Conservation (phyloP, 2,113 vertebrate species). For the Cryptomyrus ogoouensis region DNA sequence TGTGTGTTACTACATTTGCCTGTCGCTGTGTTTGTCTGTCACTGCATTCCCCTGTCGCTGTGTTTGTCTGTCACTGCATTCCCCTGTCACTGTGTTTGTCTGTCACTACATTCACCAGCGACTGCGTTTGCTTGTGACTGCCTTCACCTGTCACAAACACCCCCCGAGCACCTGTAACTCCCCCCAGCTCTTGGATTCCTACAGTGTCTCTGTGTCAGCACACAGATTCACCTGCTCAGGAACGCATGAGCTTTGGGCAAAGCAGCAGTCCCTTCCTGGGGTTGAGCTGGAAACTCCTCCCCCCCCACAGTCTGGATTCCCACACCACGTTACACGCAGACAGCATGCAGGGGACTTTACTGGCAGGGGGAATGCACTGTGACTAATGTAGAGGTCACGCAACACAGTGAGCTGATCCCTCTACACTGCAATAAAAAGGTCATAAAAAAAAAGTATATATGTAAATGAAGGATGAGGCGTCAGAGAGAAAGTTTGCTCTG, state of each 20-base stretch:
- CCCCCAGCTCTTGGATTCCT: background rate
- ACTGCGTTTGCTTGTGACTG: background rate
- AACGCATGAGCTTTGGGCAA: background rate
- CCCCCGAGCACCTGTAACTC: background rate
- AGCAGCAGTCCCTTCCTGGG: background rate
- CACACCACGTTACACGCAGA: background rate
- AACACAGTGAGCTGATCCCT: background rate
- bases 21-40: too few relatives aligned
- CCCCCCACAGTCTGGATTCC: background rate
- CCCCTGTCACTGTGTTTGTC: too few relatives aligned
- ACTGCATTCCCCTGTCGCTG: too few relatives aligned
- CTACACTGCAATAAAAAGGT: background rate
- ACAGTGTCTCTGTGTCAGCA: background rate
- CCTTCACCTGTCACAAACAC: background rate
- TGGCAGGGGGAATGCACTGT: background rate
- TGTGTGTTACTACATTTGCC: background rate
- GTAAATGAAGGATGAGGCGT: background rate
- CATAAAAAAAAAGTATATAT: background rate
- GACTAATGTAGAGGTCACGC: background rate
- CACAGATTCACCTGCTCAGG: background rate
- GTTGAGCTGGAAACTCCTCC: background rate
- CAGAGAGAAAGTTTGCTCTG: background rate
- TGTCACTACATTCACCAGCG: too few relatives aligned
- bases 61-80: too few relatives aligned
- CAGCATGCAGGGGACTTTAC: background rate